Evolutionary conservation across 2,888 invertebrate genomes (phyloP), one percentile per base, ranked within the genome.

Genomic region (Griposia aprilina): DNA sequence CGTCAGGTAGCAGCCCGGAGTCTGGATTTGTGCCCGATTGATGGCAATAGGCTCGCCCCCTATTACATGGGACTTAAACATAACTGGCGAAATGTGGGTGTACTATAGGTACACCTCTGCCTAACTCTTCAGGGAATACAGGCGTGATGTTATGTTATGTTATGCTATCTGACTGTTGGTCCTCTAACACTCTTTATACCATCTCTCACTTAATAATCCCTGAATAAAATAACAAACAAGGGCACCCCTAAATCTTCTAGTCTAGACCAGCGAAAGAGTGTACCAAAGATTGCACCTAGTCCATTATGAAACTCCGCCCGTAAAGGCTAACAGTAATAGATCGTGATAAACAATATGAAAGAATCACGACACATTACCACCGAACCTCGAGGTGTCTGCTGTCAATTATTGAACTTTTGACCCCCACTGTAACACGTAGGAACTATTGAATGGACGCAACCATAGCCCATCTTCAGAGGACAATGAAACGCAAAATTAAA

Each of bases 391-490:
- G n/a, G 17, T 66, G 68, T 30, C 52, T 59, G 26, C 69, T 77
- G 78, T 81, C 79, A 67, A 90, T 86, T 81, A 81, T 30, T 85
- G 85, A 88, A 80, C 88, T 83, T 45, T 55, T 87, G 84, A 87
- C 87, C 89, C 74, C 36, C 26, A 23, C 63, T 76, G 74, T 71
- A 85, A 78, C 83, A 84, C 78, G 78, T 81, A 1, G 30, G 30
- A 2, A 80, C 74, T 41, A 17, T 72, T 68, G 41, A 65, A 81
- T 50, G 15, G 60, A 48, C 57, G 75, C 67, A 87, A 36, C 30
- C 30, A 36, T 36, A 71, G 73, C 11, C 80, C 62, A 75, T 82
- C 73, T 84, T 81, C 55, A 66, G 57, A 84, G 57, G 73, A 89
- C 83, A 88, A 81, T 79, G 74, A 60, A 77, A 74, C 72, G 48